Evolutionary conservation across 2,113 vertebrate genomes (phyloP).

Genomic region (Pseudopodoces humilis): DNA sequence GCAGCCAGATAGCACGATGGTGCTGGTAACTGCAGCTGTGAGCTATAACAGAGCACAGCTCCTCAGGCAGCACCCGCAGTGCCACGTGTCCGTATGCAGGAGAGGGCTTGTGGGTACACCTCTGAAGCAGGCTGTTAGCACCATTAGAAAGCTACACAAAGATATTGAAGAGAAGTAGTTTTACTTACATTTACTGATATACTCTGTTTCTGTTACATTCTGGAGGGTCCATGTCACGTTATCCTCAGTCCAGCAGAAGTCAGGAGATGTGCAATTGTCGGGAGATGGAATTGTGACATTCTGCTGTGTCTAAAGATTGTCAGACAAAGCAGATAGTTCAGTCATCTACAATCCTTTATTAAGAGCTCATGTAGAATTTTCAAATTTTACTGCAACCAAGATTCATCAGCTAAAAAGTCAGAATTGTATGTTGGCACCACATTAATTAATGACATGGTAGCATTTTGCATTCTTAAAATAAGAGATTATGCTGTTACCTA

Average conservation of each 20-base stretch:
- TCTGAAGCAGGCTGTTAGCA: neutral
- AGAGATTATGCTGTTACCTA: neutral
- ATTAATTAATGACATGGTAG: neutral
- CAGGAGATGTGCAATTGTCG: slow-evolving; percentile 74
- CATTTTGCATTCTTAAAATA: neutral
- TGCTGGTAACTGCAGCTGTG: slow-evolving; percentile 25
- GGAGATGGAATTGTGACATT: slow-evolving; percentile 80
- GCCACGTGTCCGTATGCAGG: accelerated
- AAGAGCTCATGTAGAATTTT: neutral
- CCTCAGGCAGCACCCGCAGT: neutral
- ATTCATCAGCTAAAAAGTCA: neutral
- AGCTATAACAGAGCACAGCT: neutral
- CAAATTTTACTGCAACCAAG: neutral
- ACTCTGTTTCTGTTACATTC: slow-evolving; percentile 73
- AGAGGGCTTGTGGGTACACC: accelerated
- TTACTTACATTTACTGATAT: slow-evolving; percentile 84
- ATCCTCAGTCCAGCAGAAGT: slow-evolving; percentile 77
- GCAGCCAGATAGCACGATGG: neutral
- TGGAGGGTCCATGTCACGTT: slow-evolving; percentile 71
- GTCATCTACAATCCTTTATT: neutral
- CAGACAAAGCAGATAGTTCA: slow-evolving; percentile 1
- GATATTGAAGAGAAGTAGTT: neutral
- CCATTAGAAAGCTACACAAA: neutral
- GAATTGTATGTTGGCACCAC: neutral
- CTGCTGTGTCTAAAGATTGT: slow-evolving; percentile 73